These are phyloP conservation scores for Microctenopoma lineatum DNA, from an alignment of 2,797 vertebrate species.

Conservation along the genomic window DNA sequence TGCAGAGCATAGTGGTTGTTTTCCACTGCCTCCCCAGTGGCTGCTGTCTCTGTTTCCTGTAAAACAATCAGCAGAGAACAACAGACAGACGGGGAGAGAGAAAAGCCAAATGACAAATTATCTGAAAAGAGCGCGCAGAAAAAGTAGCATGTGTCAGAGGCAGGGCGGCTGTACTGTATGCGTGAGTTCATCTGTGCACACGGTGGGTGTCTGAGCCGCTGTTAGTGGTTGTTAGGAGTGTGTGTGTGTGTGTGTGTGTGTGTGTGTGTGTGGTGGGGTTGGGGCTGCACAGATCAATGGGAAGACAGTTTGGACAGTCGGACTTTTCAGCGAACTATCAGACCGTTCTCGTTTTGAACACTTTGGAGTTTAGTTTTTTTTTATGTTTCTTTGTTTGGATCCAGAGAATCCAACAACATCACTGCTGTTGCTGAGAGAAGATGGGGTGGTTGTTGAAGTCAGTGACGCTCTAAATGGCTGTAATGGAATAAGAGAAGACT, in stretches of 20 bases:
- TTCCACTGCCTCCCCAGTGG: constrained; percentile 37
- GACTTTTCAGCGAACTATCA: constrained; percentile 62
- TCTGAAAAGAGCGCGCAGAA: constrained; percentile 29
- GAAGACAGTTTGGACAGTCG: constrained; percentile 66
- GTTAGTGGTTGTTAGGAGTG: constrained; percentile 36
- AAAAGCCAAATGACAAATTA: constrained; percentile 46
- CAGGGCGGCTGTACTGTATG: constrained; percentile 26
- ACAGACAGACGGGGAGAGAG: constrained; percentile 13
- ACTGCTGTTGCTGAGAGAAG: background rate
- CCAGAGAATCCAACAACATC: no score
- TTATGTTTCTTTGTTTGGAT: background rate
- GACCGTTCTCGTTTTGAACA: background rate
- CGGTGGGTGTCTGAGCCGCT: constrained; percentile 21
- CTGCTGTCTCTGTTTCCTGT: constrained; percentile 55
- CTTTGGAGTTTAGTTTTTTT: background rate
- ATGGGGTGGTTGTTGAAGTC: no score
- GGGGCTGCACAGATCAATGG: constrained; percentile 63
- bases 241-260: no score
- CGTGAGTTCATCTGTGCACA: constrained; percentile 33
- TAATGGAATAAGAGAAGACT: no score
- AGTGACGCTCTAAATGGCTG: no score
- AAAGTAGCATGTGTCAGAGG: constrained; percentile 31
- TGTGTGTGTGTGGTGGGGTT: background rate
- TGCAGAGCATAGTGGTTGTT: constrained; percentile 43
- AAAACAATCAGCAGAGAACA: constrained; percentile 48